phyloP scores from a whole-genome alignment of 2,888 invertebrate genomes.

The Chymomyza procnemis region DNA sequence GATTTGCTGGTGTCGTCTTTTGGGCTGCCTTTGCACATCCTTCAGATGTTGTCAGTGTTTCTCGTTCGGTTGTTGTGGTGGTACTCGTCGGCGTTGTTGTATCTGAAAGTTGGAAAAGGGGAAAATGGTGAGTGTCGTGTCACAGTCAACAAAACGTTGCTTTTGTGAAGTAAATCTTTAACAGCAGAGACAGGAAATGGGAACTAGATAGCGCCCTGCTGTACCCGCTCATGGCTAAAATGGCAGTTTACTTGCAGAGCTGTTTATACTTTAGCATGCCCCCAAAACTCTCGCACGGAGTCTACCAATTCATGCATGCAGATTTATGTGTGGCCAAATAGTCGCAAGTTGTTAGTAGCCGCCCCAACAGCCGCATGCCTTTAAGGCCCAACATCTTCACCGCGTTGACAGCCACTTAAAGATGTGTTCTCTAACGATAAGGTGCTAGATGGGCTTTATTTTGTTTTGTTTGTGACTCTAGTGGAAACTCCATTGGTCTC shows the following conservation, averaged over 20 bases:
- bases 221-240: neutral
- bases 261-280: constrained; percentile 16
- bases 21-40: constrained; percentile 28
- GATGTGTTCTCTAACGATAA: constrained; percentile 68
- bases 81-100: neutral
- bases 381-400: constrained; percentile 15
- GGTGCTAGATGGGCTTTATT: constrained; percentile 58
- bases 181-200: constrained; percentile 18
- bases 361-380: neutral
- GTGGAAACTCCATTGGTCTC: constrained; percentile 6
- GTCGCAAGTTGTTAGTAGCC: constrained; percentile 23
- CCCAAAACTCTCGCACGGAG: neutral
- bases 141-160: constrained; percentile 65
- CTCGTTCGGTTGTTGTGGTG: neutral
- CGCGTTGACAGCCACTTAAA: constrained; percentile 73
- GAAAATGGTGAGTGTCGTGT: constrained; percentile 58
- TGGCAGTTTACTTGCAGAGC: neutral
- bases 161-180: constrained; percentile 59
- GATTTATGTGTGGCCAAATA: constrained; percentile 50
- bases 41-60: constrained; percentile 15
- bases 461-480: constrained; percentile 27
- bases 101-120: constrained; percentile 30
- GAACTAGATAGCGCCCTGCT: constrained; percentile 3
- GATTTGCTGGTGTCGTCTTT: constrained; percentile 65
- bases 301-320: constrained; percentile 39